These are phyloP conservation scores for Pseudanteris insignis DNA, from an alignment of 2,888 invertebrate species.

Conservation along the genomic window DNA sequence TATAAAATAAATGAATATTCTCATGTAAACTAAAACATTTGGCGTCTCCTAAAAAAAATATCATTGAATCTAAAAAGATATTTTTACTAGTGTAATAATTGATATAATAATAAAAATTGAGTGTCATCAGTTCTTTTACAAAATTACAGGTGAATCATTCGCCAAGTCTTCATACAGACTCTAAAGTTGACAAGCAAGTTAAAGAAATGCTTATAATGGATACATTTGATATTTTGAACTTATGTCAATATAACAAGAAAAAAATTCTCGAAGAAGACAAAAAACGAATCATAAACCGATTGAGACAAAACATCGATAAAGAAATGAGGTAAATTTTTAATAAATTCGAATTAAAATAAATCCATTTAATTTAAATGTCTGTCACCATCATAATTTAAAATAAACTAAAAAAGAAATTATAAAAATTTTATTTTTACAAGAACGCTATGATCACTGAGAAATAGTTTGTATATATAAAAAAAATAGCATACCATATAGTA, in stretches of 20 bases:
- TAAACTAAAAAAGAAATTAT: too few relatives aligned
- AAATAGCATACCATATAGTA: too few relatives aligned
- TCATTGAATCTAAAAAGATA: too few relatives aligned
- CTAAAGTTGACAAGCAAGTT: constrained; percentile 84
- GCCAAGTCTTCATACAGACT: constrained; percentile 92
- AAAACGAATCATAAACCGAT: constrained; percentile 75
- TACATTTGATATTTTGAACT: constrained; percentile 81
- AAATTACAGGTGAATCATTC: constrained; percentile 79
- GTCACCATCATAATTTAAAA: too few relatives aligned
- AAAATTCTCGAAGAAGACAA: constrained; percentile 80
- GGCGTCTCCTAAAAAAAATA: too few relatives aligned
- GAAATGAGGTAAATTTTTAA: constrained; percentile 19
- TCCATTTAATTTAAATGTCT: neutral
- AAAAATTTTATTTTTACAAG: too few relatives aligned
- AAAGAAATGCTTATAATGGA: constrained; percentile 82
- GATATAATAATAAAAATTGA: too few relatives aligned
- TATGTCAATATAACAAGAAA: constrained; percentile 78
- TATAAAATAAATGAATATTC: too few relatives aligned
- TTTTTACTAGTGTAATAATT: too few relatives aligned
- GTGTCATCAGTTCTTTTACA: too few relatives aligned
- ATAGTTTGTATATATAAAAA: too few relatives aligned
- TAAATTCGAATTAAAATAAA: neutral
- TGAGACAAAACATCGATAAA: constrained; percentile 68
- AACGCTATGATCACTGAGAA: too few relatives aligned
- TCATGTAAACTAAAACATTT: neutral